Evolutionary conservation across 2,797 vertebrate genomes (phyloP).

Genomic region (Arctocebus calabarensis): DNA sequence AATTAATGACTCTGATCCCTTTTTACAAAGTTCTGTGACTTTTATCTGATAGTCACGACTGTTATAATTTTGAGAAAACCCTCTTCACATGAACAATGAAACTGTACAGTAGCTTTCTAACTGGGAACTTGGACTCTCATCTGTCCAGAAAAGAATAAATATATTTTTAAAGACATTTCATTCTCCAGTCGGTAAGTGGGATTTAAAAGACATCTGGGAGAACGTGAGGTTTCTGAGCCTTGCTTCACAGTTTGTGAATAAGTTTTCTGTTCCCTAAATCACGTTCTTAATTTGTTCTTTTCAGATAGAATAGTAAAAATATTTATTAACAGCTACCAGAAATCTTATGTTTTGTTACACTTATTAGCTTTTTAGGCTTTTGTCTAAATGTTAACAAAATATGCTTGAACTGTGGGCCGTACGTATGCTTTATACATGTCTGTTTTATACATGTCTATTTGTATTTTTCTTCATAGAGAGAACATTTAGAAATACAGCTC

Average conservation of each 20-base stretch:
- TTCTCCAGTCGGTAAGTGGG: neutral
- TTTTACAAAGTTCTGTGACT: neutral
- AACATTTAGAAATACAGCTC: conserved; percentile 11
- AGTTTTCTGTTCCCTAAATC: neutral
- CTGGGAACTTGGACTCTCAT: neutral
- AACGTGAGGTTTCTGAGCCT: neutral
- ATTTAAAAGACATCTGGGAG: neutral
- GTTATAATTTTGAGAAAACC: neutral
- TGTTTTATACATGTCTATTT: neutral
- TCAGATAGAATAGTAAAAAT: neutral
- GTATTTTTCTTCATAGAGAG: conserved; percentile 1
- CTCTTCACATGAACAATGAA: neutral
- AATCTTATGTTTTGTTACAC: conserved; percentile 17
- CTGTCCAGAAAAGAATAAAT: neutral
- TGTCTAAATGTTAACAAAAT: neutral
- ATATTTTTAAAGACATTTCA: neutral
- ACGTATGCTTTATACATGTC: neutral
- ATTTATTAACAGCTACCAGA: neutral
- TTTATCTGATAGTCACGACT: neutral
- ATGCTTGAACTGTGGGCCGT: neutral
- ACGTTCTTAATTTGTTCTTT: neutral
- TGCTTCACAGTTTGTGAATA: neutral
- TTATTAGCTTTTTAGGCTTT: conserved; percentile 50
- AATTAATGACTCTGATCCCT: neutral
- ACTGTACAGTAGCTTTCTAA: neutral